phyloP scores from a whole-genome alignment of 2,888 invertebrate species.

The Lasioglossum oenotherae region DNA sequence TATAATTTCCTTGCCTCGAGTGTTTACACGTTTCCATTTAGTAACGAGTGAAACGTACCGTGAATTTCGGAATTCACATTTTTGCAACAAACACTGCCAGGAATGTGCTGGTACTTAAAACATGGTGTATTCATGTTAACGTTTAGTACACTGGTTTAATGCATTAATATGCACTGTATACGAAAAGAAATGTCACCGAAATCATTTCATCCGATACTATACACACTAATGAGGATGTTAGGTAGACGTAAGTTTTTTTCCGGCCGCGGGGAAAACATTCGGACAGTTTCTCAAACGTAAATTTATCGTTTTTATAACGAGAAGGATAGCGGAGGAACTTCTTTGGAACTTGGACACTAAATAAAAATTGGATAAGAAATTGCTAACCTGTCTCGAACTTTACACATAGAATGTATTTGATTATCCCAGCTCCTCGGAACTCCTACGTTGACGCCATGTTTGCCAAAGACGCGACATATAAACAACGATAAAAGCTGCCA shows the following conservation, averaged over 20 bases:
- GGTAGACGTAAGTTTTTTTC: neutral
- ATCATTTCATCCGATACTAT: neutral
- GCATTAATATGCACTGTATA: neutral
- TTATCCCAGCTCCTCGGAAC: conserved; percentile 44
- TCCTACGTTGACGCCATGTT: conserved; percentile 46
- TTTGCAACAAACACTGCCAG: conserved; percentile 31
- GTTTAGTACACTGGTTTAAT: conserved; percentile 6
- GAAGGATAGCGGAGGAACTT: neutral
- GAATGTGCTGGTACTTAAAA: conserved; percentile 19
- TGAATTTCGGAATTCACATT: conserved; percentile 49
- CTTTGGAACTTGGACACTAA: conserved; percentile 44
- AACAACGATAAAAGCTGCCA: conserved; percentile 28
- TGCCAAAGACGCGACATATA: conserved; percentile 31
- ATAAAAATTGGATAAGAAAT: conserved; percentile 60
- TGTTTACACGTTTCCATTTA: conserved; percentile 39
- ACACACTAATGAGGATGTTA: neutral
- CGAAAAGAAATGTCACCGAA: neutral
- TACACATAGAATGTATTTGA: conserved; percentile 47
- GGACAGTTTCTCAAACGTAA: neutral
- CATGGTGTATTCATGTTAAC: neutral
- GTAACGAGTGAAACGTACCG: conserved; percentile 35
- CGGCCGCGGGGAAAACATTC: neutral
- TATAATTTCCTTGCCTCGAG: conserved; percentile 36
- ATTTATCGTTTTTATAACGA: conserved; percentile 36
- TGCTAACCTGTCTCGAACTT: conserved; percentile 53